These are phyloP conservation scores for Poeciliopsis paucimaculata DNA, from an alignment of 2,797 vertebrate species.

Conservation along the genomic window DNA sequence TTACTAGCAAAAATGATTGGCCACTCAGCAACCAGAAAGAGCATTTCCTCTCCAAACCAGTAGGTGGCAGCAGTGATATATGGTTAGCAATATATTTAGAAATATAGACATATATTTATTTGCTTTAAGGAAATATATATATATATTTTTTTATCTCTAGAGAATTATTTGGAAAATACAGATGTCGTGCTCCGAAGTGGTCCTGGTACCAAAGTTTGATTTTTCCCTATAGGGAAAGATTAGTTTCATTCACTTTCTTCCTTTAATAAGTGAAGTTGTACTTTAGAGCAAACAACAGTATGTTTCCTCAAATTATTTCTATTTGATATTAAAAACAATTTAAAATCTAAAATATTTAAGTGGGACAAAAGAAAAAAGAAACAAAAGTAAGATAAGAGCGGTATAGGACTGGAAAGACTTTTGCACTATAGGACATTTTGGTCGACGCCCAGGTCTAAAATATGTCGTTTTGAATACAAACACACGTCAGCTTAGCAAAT, in stretches of 20 bases:
- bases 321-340: not conserved
- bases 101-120: too few species aligned
- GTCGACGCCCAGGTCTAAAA: not conserved
- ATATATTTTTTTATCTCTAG: too few species aligned
- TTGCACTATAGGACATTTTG: not conserved
- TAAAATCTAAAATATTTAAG: not conserved
- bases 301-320: not conserved
- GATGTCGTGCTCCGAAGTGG: too few species aligned
- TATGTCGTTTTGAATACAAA: not conserved
- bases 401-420: not conserved
- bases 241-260: not conserved
- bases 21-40: not conserved
- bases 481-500: slow-evolving; percentile 9
- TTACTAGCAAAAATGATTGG: not conserved
- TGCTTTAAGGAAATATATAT: too few species aligned
- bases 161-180: too few species aligned
- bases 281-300: not conserved
- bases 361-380: not conserved
- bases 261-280: not conserved
- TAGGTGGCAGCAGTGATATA: too few species aligned
- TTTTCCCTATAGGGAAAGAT: too few species aligned
- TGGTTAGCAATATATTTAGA: too few species aligned
- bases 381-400: not conserved
- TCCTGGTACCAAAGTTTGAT: too few species aligned
- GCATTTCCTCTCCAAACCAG: not conserved